Percentiles rank a stretch among this genome's conserved stretches.
Evolutionary conservation across 1,140 invertebrate species (phyloP).

Genomic region (Lethrus apterus): DNA sequence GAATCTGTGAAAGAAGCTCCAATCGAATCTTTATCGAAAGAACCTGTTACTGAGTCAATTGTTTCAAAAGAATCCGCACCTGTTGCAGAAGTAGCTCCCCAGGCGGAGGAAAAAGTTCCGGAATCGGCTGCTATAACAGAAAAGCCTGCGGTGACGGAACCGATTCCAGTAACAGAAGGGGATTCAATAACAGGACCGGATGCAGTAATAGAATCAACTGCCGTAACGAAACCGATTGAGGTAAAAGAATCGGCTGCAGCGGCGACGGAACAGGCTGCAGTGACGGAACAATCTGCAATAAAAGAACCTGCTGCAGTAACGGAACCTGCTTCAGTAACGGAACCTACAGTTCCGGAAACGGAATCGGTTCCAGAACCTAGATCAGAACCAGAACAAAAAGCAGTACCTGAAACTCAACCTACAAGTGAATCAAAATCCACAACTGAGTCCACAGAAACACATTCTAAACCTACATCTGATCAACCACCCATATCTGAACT

Average conservation of each 20-base stretch:
- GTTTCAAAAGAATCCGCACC: neutral
- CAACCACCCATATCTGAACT: neutral
- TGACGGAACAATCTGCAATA: too few relatives aligned
- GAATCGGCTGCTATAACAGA: neutral
- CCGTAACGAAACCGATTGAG: too few relatives aligned
- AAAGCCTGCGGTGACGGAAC: neutral
- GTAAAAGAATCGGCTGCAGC: too few relatives aligned
- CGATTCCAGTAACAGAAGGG: neutral
- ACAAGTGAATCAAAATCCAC: neutral
- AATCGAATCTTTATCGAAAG: too few relatives aligned
- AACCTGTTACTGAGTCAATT: neutral
- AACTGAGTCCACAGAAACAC: neutral
- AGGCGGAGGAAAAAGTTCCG: conserved; percentile 5
- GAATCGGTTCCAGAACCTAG: conserved; percentile 5
- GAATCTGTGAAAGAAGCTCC: neutral
- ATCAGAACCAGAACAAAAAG: conserved; percentile 4
- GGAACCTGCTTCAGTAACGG: neutral
- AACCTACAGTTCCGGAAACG: conserved; percentile 8
- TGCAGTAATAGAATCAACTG: too few relatives aligned
- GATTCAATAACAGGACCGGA: too few relatives aligned
- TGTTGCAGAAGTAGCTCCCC: neutral
- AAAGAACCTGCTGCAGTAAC: neutral
- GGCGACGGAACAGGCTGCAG: too few relatives aligned
- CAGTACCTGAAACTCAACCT: neutral
- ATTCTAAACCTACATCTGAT: neutral